Conservation (phyloP, 2,113 vertebrate genomes). For the Picathartes gymnocephalus region DNA sequence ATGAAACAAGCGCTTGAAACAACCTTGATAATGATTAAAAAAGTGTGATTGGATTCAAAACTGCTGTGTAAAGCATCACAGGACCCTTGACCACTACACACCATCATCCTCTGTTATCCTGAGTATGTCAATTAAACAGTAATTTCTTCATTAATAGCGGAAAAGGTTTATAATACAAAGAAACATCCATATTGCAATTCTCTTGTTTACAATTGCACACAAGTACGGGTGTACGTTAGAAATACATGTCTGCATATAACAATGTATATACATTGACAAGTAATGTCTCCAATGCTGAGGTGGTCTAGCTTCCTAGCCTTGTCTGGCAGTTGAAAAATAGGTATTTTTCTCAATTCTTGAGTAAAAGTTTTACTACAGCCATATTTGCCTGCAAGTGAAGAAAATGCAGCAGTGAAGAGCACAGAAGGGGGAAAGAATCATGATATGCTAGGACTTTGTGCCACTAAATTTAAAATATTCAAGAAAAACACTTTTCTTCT, state of each 20-base stretch:
- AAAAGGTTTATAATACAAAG: conserved; percentile 91
- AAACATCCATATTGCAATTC: conserved; percentile 82
- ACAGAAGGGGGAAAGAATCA: conserved; percentile 55
- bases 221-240: conserved; percentile 75
- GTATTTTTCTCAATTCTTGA: conserved; percentile 69
- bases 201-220: conserved; percentile 83
- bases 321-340: conserved; percentile 76
- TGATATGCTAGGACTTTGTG: conserved; percentile 66
- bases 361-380: conserved; percentile 71
- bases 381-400: conserved; percentile 78
- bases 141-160: conserved; percentile 85
- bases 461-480: conserved; percentile 70
- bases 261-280: conserved; percentile 83
- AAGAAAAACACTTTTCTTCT: conserved; percentile 64
- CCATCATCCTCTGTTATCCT: conserved; percentile 89
- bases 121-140: conserved; percentile 93
- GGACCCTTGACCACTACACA: conserved; percentile 77
- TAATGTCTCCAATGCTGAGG: conserved; percentile 75
- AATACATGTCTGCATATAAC: conserved; percentile 83
- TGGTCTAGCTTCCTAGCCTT: conserved; percentile 74
- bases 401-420: conserved; percentile 75
- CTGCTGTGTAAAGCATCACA: conserved; percentile 73
- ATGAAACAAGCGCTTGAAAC: conserved; percentile 58
- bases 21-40: conserved; percentile 53
- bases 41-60: conserved; percentile 68